Conservation (phyloP, 1,140 invertebrate genomes). For the Lysiphlebus fabarum region DNA sequence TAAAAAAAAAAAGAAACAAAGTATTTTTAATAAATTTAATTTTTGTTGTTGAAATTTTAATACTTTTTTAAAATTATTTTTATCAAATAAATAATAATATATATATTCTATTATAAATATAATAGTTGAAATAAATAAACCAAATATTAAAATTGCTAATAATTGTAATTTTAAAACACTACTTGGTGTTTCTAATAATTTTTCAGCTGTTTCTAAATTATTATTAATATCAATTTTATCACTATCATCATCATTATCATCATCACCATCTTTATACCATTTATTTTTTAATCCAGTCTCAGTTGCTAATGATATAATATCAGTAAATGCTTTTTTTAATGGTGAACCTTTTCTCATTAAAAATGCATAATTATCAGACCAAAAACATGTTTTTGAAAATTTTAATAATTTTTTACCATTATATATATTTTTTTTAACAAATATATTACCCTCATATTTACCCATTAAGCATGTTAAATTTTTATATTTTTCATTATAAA, state of each 20-base stretch:
- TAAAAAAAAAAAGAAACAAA: slow-evolving; percentile 28
- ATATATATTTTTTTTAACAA: background rate
- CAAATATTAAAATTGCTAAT: slow-evolving; percentile 10
- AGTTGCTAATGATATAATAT: slow-evolving; percentile 3
- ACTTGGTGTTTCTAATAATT: background rate
- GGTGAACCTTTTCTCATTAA: slow-evolving; percentile 19
- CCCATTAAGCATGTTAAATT: slow-evolving; percentile 22
- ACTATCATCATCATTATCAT: background rate
- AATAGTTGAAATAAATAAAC: background rate
- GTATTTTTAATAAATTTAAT: background rate
- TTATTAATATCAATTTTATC: background rate
- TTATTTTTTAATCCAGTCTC: slow-evolving; percentile 16
- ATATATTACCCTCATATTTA: background rate
- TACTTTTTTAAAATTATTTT: slow-evolving; percentile 1
- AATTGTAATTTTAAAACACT: slow-evolving; percentile 7
- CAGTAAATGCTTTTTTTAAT: slow-evolving; percentile 8
- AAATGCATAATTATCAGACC: slow-evolving; percentile 21
- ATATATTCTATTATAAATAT: slow-evolving; percentile 17
- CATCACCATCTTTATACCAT: slow-evolving; percentile 11
- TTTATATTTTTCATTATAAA: slow-evolving; percentile 5
- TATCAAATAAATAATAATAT: slow-evolving; percentile 2
- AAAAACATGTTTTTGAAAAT: slow-evolving; percentile 22
- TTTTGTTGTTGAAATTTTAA: background rate
- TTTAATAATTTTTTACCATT: slow-evolving; percentile 3
- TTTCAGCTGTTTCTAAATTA: background rate